Conservation (phyloP, 1,140 invertebrate genomes). For the Mycetomoellerius zeteki region DNA sequence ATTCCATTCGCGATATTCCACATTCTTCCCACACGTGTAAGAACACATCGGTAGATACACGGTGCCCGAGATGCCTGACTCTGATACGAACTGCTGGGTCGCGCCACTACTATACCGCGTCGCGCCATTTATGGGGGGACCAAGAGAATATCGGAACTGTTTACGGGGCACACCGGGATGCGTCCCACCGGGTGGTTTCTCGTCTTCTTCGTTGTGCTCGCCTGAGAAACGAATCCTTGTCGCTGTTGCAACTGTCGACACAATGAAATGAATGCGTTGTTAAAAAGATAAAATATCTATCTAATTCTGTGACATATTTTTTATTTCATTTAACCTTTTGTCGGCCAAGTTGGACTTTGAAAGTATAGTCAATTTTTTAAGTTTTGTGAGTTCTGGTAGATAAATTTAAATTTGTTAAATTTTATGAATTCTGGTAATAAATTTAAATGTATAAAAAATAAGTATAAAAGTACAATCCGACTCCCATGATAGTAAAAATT, state of each 20-base stretch:
- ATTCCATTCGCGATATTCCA: constrained; percentile 85
- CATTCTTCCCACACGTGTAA: constrained; percentile 86
- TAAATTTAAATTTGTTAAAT: no score
- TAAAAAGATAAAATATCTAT: not conserved
- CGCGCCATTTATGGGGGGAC: constrained; percentile 82
- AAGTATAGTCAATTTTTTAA: no score
- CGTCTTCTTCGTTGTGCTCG: constrained; percentile 43
- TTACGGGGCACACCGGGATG: constrained; percentile 74
- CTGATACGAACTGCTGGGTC: constrained; percentile 79
- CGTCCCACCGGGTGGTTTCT: constrained; percentile 55
- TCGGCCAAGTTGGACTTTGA: no score
- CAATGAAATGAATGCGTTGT: not conserved
- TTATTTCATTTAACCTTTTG: not conserved
- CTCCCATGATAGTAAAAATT: no score
- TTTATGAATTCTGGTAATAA: no score
- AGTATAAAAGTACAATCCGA: no score
- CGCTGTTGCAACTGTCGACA: not conserved
- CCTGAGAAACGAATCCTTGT: constrained; percentile 53
- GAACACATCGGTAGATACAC: constrained; percentile 81
- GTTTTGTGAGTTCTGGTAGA: no score
- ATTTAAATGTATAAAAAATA: no score
- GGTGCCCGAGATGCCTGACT: constrained; percentile 81
- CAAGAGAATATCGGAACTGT: constrained; percentile 82
- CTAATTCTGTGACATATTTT: not conserved
- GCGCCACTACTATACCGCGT: constrained; percentile 71